Percentiles rank a stretch among this genome's conserved stretches.
phyloP scores from a whole-genome alignment of 2,888 invertebrate species.

The Opisthograptis luteolata region DNA sequence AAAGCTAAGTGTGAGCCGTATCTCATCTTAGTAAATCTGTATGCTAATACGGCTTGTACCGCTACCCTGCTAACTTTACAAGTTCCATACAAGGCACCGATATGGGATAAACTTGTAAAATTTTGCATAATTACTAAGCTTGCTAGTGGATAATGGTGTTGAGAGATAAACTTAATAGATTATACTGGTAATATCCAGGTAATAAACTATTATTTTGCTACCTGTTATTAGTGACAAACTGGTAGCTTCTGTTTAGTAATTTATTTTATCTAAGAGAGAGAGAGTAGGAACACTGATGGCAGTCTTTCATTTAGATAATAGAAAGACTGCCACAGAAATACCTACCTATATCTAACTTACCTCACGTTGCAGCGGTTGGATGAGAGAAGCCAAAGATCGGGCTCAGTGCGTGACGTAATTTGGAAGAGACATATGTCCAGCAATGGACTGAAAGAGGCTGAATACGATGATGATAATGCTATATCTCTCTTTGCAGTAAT shows the following conservation, averaged over 20 bases:
- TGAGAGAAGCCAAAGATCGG: too few relatives aligned
- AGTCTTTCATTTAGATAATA: too few relatives aligned
- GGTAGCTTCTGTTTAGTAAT: not conserved
- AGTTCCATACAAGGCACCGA: conserved; percentile 41
- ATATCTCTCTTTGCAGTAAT: too few relatives aligned
- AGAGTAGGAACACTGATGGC: too few relatives aligned
- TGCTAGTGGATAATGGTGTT: conserved; percentile 16
- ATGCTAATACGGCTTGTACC: conserved; percentile 53
- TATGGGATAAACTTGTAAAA: conserved; percentile 49
- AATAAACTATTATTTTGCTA: conserved; percentile 21
- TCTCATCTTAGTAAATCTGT: conserved; percentile 45
- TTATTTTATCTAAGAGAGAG: too few relatives aligned
- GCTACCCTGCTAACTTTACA: conserved; percentile 46
- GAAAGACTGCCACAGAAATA: too few relatives aligned
- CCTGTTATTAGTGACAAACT: conserved; percentile 6
- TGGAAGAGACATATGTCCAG: too few relatives aligned
- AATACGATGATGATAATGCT: too few relatives aligned
- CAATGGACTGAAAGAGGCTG: too few relatives aligned
- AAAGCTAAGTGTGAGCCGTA: conserved; percentile 27
- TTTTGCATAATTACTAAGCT: conserved; percentile 38
- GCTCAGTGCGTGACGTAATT: too few relatives aligned
- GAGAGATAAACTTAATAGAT: conserved; percentile 29
- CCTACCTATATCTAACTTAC: too few relatives aligned
- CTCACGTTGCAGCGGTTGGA: too few relatives aligned
- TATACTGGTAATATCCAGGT: conserved; percentile 22